Percentiles rank a stretch among this genome's conserved stretches.
phyloP scores from a whole-genome alignment of 2,797 vertebrate genomes.

The Apogon talboti region DNA sequence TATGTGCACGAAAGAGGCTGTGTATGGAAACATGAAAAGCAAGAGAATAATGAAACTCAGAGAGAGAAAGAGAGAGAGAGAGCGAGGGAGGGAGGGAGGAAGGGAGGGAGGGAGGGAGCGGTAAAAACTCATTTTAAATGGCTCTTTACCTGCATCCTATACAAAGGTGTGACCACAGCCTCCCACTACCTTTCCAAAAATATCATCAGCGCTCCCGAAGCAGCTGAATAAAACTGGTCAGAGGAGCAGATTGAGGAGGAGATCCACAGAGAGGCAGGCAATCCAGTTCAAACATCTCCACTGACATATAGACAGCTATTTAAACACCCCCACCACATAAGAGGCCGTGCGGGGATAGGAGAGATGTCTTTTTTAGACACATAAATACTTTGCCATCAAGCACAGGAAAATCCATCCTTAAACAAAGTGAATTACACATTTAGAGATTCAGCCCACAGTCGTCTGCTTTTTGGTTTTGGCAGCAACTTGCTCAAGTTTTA shows the following conservation, averaged over 20 bases:
- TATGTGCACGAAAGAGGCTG: not conserved
- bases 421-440: slow-evolving; percentile 34
- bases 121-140: slow-evolving; percentile 48
- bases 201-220: slow-evolving; percentile 71
- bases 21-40: not conserved
- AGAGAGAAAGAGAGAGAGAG: not conserved
- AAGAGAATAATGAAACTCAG: not conserved
- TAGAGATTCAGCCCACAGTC: slow-evolving; percentile 22
- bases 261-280: slow-evolving; percentile 63
- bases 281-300: slow-evolving; percentile 71
- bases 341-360: slow-evolving; percentile 12
- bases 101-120: not conserved
- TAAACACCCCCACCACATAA: slow-evolving; percentile 47
- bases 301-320: slow-evolving; percentile 66
- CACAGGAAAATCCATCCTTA: slow-evolving; percentile 36
- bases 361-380: slow-evolving; percentile 32
- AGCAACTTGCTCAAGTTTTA: slow-evolving; percentile 5
- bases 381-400: slow-evolving; percentile 28
- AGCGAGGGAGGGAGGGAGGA: too few species aligned
- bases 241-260: slow-evolving; percentile 67
- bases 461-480: slow-evolving; percentile 7
- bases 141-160: slow-evolving; percentile 76
- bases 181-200: slow-evolving; percentile 81
- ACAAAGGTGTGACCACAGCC: slow-evolving; percentile 82
- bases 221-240: slow-evolving; percentile 71